Percentiles rank a stretch among this genome's conserved stretches.
phyloP scores from a whole-genome alignment of 2,888 invertebrate species.

The Arge pagana region DNA sequence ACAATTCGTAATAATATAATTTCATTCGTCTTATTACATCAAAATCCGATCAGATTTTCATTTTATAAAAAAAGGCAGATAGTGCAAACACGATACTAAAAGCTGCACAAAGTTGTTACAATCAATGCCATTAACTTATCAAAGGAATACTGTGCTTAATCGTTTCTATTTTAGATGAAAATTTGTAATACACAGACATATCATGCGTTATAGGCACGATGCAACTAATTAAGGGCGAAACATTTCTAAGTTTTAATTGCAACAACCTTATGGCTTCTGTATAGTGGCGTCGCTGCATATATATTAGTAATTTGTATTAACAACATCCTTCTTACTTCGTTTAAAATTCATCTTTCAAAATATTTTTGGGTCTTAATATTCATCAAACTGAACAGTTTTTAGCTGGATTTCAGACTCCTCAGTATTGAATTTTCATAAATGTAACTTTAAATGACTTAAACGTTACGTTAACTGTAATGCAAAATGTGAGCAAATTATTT shows the following conservation, averaged over 20 bases:
- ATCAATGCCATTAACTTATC: slow-evolving; percentile 8
- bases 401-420: too few species aligned
- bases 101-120: slow-evolving; percentile 17
- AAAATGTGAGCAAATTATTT: slow-evolving; percentile 13
- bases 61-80: slow-evolving; percentile 20
- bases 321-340: too few species aligned
- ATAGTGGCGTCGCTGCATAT: not conserved
- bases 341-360: too few species aligned
- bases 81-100: slow-evolving; percentile 16
- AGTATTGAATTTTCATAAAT: too few species aligned
- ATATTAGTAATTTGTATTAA: too few species aligned
- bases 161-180: too few species aligned
- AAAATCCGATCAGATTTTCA: slow-evolving; percentile 9
- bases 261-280: slow-evolving; percentile 1
- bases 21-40: slow-evolving; percentile 16
- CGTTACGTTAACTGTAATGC: slow-evolving; percentile 12
- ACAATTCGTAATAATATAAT: slow-evolving; percentile 24
- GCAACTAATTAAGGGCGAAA: too few species aligned
- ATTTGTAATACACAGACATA: slow-evolving; percentile 21
- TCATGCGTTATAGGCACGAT: not conserved
- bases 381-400: too few species aligned
- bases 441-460: slow-evolving; percentile 10
- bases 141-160: too few species aligned
- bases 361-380: too few species aligned
- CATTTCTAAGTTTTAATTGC: not conserved